phyloP scores from a whole-genome alignment of 2,888 invertebrate genomes.

The Merodon equestris region DNA sequence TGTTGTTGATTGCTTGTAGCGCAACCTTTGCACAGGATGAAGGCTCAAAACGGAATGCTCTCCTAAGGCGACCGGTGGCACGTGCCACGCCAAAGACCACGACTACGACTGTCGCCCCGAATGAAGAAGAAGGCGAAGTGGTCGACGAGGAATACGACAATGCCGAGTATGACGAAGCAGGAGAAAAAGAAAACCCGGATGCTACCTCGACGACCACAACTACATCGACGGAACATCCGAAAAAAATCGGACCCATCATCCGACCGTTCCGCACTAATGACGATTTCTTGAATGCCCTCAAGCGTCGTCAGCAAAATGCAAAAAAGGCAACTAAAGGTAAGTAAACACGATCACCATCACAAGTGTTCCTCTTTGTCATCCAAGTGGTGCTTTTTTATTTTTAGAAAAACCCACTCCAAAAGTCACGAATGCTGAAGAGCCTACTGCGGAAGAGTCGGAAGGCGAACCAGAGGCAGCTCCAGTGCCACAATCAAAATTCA shows the following conservation, averaged over 20 bases:
- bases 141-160: conserved; percentile 81
- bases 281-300: conserved; percentile 86
- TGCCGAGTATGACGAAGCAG: conserved; percentile 70
- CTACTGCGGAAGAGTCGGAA: conserved; percentile 72
- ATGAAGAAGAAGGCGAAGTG: conserved; percentile 74
- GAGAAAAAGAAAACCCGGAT: conserved; percentile 80
- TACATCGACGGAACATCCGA: conserved; percentile 84
- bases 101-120: conserved; percentile 75
- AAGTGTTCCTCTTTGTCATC: background rate
- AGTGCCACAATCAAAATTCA: conserved; percentile 73
- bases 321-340: conserved; percentile 80
- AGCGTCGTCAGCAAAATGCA: conserved; percentile 85
- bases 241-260: conserved; percentile 83
- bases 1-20: conserved; percentile 37
- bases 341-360: background rate
- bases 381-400: conserved; percentile 19
- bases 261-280: conserved; percentile 89
- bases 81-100: conserved; percentile 74
- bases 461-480: conserved; percentile 72
- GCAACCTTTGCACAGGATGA: conserved; percentile 58
- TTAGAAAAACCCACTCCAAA: conserved; percentile 75
- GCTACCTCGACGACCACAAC: conserved; percentile 78
- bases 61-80: conserved; percentile 72
- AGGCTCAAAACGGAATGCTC: conserved; percentile 47
- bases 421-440: conserved; percentile 69